These are phyloP conservation scores for Henricia sp. DNA, from an alignment of 53 echinoderm and acorn worm species.

Conservation along the genomic window DNA sequence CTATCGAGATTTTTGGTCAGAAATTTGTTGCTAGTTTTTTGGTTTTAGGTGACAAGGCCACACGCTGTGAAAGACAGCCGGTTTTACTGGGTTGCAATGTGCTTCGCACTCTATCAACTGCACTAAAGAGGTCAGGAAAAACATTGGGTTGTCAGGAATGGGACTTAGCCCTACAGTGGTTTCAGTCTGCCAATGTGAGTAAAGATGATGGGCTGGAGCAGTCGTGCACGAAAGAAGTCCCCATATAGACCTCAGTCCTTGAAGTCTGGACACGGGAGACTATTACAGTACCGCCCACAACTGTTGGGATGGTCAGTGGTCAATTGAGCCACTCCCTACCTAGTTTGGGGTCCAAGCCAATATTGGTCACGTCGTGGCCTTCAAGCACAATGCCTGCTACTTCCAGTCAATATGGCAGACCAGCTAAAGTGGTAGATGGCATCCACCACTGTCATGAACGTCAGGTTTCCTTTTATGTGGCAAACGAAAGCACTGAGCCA, in stretches of 20 bases:
- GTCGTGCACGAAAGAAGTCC: background rate
- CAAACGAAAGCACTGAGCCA: conserved; percentile 30
- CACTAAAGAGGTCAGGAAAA: background rate
- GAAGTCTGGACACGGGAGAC: conserved; percentile 20
- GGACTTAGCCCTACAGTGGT: conserved; percentile 29
- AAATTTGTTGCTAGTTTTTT: conserved; percentile 26
- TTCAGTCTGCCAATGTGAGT: background rate
- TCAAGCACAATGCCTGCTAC: too few species aligned
- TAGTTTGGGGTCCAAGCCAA: background rate
- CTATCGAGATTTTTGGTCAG: conserved; percentile 34
- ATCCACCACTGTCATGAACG: background rate
- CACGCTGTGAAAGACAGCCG: background rate
- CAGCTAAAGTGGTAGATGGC: background rate
- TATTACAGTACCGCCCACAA: background rate
- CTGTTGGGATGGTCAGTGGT: conserved; percentile 1
- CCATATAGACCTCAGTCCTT: background rate
- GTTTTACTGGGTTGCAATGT: conserved; percentile 46
- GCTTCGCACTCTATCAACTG: background rate
- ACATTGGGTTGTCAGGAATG: background rate
- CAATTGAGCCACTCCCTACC: background rate
- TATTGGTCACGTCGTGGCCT: conserved; percentile 7
- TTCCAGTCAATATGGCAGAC: too few species aligned
- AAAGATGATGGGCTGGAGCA: background rate
- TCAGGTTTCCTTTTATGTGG: conserved; percentile 12
- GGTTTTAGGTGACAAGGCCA: background rate